Evolutionary conservation across 2,888 invertebrate species (phyloP).

Genomic region (Noctua janthina): DNA sequence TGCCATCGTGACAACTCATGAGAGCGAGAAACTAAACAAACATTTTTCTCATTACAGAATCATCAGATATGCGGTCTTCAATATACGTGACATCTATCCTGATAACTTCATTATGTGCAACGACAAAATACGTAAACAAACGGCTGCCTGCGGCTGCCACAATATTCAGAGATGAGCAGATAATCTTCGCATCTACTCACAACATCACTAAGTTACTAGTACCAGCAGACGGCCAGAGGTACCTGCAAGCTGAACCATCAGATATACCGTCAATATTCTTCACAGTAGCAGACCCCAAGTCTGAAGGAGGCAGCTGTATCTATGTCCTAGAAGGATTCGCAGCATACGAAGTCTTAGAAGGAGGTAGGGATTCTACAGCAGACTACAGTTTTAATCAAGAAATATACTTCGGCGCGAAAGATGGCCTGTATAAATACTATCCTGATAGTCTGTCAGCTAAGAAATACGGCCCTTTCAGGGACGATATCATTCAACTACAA

Average conservation of each 20-base stretch:
- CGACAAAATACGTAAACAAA: conserved; percentile 6
- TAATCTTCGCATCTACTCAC: conserved; percentile 77
- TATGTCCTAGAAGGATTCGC: conserved; percentile 83
- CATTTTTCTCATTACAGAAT: conserved; percentile 27
- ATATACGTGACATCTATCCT: conserved; percentile 28
- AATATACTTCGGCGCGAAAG: conserved; percentile 79
- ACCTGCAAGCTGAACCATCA: conserved; percentile 71
- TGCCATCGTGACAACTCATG: background rate
- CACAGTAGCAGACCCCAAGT: conserved; percentile 75
- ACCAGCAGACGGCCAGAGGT: conserved; percentile 75
- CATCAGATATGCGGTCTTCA: conserved; percentile 24
- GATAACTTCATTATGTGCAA: conserved; percentile 31
- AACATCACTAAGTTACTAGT: conserved; percentile 81
- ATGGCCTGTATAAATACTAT: conserved; percentile 80
- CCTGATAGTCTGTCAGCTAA: conserved; percentile 78
- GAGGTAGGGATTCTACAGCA: conserved; percentile 80
- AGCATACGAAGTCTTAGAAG: conserved; percentile 82
- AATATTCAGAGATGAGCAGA: conserved; percentile 77
- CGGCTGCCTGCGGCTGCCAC: conserved; percentile 21
- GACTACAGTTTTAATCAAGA: conserved; percentile 75
- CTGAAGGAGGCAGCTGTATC: conserved; percentile 80
- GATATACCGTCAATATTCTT: conserved; percentile 83
- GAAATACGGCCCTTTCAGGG: conserved; percentile 77
- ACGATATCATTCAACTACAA: conserved; percentile 81
- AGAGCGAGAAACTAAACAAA: background rate